Evolutionary conservation across 2,113 vertebrate species (phyloP), one percentile per base, ranked within the genome.

Genomic region (Corythaeola cristata): DNA sequence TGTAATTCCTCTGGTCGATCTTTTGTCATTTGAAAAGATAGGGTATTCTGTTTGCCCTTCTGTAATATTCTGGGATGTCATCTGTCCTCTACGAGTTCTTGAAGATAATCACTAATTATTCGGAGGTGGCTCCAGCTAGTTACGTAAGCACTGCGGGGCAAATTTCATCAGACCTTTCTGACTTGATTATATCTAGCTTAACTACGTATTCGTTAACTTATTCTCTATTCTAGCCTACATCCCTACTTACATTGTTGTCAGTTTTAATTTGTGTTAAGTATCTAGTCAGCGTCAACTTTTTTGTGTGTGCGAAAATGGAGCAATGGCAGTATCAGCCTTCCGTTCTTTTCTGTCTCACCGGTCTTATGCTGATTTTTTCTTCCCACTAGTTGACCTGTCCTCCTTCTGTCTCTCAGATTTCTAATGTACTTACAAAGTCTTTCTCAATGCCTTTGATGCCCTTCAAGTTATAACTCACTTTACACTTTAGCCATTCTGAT

Each of bases 151-250:
- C 89, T 52, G 35, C 22, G 14, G 91, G 81, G 91, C 66, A 66
- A 45, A 94, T 85, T 89, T 85, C 85, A 62, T 93, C 45, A 26
- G 81, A 27, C 89, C 74, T 93, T 96, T 96, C 89, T 91, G 67
- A 76, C 81, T 68, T 85, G 71, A 89, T 95, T 95, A 79, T 71
- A 73, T 96, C 49, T 39, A 88, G 45, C 69, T 91, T 93, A 88
- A 85, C 90, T 83, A 95, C 94, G 85, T 77, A 74, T 82, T 93
- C 1, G 11, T 88, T 95, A 97, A 86, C 71, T 63, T 83, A 37
- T 45, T 95, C 85, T 88, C 53, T 79, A 4, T 88, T 80, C 81
- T 26, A 80, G 50, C 67, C 78, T 74, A 28, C 67, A 59, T 71
- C 67, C 71, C 78, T 83, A 3, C 88, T 91, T 90, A 53, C 3